A percentile compares a stretch with the other conserved stretches of the same genome.
These are phyloP conservation scores for Pyrrhosoma nymphula DNA, from an alignment of 2,888 invertebrate genomes.

Conservation along the genomic window DNA sequence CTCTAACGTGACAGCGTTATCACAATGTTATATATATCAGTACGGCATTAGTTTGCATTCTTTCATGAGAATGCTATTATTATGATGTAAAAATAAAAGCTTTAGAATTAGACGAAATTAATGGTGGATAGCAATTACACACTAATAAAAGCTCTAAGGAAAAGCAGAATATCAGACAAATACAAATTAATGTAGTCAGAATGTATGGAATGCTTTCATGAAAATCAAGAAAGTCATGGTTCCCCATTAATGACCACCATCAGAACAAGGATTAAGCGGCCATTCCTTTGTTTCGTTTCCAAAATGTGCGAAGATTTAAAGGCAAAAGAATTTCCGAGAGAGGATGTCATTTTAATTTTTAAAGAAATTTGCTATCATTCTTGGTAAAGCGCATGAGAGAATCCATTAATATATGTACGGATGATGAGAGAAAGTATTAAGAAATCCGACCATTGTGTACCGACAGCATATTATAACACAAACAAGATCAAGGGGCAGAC, in stretches of 20 bases:
- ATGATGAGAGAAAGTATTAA: constrained; percentile 7
- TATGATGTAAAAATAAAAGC: too few relatives aligned
- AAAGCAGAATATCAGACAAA: background rate
- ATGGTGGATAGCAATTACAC: too few relatives aligned
- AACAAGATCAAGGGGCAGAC: background rate
- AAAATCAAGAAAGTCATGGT: background rate
- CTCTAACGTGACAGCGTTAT: too few relatives aligned
- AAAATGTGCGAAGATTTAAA: background rate
- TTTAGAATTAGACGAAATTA: too few relatives aligned
- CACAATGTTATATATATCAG: too few relatives aligned
- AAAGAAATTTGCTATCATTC: background rate
- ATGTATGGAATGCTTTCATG: background rate
- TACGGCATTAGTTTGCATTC: too few relatives aligned
- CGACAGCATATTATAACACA: background rate
- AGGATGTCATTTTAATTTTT: background rate
- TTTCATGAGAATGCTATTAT: too few relatives aligned
- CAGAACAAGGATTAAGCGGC: background rate
- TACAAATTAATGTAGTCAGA: background rate
- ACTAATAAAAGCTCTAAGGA: too few relatives aligned
- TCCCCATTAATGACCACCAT: background rate
- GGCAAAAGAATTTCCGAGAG: background rate
- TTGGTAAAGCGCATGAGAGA: background rate
- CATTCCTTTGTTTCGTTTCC: background rate
- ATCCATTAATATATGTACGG: constrained; percentile 8
- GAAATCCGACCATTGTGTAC: constrained; percentile 10